Conservation (phyloP, 2,888 invertebrate species). For the Athrips mouffetella region DNA sequence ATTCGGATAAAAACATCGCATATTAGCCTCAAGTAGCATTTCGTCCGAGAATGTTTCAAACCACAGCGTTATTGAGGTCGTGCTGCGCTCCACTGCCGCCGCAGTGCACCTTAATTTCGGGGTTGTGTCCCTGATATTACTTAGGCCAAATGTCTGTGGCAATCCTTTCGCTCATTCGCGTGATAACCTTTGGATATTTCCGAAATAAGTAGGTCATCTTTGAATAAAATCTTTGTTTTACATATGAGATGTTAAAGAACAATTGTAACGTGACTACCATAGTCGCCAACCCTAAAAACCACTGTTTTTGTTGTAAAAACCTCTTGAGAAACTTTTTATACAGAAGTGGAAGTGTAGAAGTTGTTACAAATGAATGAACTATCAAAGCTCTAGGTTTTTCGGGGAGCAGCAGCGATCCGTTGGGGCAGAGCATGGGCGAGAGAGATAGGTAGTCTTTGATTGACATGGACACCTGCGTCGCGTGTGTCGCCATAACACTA, state of each 20-base stretch:
- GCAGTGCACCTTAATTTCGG: constrained; percentile 38
- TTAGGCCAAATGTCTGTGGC: constrained; percentile 13
- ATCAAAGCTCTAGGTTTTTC: too few relatives aligned
- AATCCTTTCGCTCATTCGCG: constrained; percentile 34
- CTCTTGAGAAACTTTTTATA: too few relatives aligned
- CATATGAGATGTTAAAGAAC: background rate
- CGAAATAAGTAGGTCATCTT: constrained; percentile 15
- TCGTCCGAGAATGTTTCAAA: constrained; percentile 18
- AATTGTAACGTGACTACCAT: background rate
- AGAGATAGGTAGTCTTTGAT: too few relatives aligned
- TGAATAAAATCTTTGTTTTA: background rate
- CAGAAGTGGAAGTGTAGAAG: too few relatives aligned
- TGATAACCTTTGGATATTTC: constrained; percentile 34
- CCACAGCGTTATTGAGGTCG: constrained; percentile 38
- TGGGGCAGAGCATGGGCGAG: too few relatives aligned
- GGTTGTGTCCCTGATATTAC: constrained; percentile 43
- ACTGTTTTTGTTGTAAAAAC: too few relatives aligned
- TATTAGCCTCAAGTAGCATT: constrained; percentile 18
- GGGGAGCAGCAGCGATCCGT: too few relatives aligned
- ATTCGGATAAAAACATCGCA: constrained; percentile 24
- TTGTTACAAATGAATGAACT: too few relatives aligned
- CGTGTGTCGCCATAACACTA: too few relatives aligned
- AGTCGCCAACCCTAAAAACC: too few relatives aligned
- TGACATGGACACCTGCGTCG: too few relatives aligned
- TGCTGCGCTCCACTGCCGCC: constrained; percentile 20